Base-by-base conservation (phyloP, 2,113 vertebrate genomes). In the Cyanoderma ruficeps region DNA sequence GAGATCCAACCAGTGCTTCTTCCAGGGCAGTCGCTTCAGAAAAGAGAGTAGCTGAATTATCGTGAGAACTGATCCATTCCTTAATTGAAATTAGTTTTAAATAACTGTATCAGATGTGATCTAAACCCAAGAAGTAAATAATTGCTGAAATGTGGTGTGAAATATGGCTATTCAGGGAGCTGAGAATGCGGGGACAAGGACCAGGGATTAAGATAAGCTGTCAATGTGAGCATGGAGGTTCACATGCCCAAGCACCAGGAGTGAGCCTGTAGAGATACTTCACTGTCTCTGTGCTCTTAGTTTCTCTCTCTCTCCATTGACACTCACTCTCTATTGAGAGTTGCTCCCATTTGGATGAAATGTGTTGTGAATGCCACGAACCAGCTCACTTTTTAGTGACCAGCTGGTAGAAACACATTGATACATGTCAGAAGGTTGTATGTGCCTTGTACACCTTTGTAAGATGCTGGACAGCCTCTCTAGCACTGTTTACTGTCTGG, bases 241-340 rank as follows among this genome's bases (percentile, higher is more conserved):
- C 31, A 46, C 28, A 15, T 0, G 0, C 1, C 0, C 0, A 0
- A 31, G 33, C 15, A 49, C 24, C 21, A 52, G 41, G 31, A 75
- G 22, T 18, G 31, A 70, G 7, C 33, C 37, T 72, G 19, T 4
- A 41, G 15, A 42, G 33, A 44, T 15, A 16, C 17, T 42, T 89
- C 16, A 5, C 7, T 83, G 16, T 42, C 24, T 77, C 33, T 56
- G 19, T 82, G 20, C 14, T 60, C 56, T 47, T 44, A 16, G 24
- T 47, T 21, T 46, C 21, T 23, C 41, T 27, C 21, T 49, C 14
- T 59, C 2, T 47, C 15, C 46, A 0, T 14, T 37, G 24, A 44
- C 8, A 49, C 30, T 25, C 57, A 22, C 23, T 57, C 4, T 39
- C 17, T 42, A 2, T 9, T 55, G 24, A 41, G 4, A 47, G 8